Evolutionary conservation across 2,113 vertebrate genomes (phyloP), one percentile per base, ranked within the genome.

Genomic region (Excalfactoria chinensis): DNA sequence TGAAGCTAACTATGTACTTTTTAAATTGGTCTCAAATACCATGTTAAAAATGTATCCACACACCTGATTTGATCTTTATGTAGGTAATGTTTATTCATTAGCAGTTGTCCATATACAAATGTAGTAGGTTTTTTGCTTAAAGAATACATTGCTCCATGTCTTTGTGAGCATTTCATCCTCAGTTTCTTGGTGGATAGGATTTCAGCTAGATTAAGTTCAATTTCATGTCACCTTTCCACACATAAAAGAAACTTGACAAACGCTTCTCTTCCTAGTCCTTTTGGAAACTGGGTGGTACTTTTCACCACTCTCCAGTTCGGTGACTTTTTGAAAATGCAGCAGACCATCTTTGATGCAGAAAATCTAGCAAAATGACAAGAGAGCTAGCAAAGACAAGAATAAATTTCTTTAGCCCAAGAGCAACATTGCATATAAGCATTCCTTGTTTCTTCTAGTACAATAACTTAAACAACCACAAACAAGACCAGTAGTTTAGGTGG

Each of bases 231-330:
- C 23, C 15, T 71, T 51, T n/a, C 59, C 6, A 12, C 15, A 19
- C 32, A 43, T 18, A 51, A 76, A 75, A 51, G 25, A 37, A n/a
- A 73, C 69, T 11, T 53, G 48, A 19, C 11, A 44, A 15, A 14
- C 34, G 13, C 9, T 35, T 41, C 68, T 11, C 34, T 80, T 32
- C 41, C 17, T 51, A 58, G 17, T 22, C 46, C 46, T 34, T 68
- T 25, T 62, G 40, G 69, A 63, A 86, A 28, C 34, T 19, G 40
- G 20, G n/a, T 46, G 22, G 26, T 58, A 15, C 32, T 56, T 70
- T 51, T 17, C 49, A 35, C 49, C 40, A 0, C 35, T 35, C 8
- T 48, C 25, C 25, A 43, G 34, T 40, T 21, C 0, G 3, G n/a
- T 35, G n/a, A 22, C 53, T 55, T 60, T 62, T 48, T 68, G 25